A percentile compares a stretch with the other conserved stretches of the same genome.
Conservation (phyloP, 2,797 vertebrate species). For the Acipenser transmontanus region DNA sequence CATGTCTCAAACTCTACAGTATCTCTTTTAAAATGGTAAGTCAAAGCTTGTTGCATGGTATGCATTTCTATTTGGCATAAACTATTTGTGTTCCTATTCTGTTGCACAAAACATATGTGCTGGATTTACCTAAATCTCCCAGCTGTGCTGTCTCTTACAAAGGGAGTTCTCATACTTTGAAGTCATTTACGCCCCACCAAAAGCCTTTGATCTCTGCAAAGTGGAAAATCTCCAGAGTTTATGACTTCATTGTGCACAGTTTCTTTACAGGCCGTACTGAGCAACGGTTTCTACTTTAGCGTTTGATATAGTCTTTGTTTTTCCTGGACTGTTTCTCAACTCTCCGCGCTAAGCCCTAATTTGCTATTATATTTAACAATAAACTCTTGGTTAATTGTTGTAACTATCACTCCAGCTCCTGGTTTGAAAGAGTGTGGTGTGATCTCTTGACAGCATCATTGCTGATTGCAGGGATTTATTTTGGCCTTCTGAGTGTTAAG, state of each 20-base stretch:
- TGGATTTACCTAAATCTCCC: slow-evolving; percentile 30
- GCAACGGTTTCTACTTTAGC: slow-evolving; percentile 1
- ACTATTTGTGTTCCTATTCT: background rate
- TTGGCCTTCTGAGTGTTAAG: slow-evolving; percentile 7
- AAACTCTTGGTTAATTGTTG: slow-evolving; percentile 5
- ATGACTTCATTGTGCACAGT: slow-evolving; percentile 20
- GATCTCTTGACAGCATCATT: background rate
- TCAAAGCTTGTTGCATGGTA: background rate
- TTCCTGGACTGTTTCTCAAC: slow-evolving; percentile 11
- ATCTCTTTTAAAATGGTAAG: background rate
- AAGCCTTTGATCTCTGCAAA: slow-evolving; percentile 41
- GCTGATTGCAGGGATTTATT: slow-evolving; percentile 3
- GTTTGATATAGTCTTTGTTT: slow-evolving; percentile 15
- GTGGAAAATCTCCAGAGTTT: slow-evolving; percentile 42
- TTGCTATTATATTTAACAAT: slow-evolving; percentile 12
- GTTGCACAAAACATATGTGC: slow-evolving; percentile 19
- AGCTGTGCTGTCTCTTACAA: slow-evolving; percentile 50
- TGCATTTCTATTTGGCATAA: background rate
- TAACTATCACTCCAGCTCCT: background rate
- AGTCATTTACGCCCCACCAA: slow-evolving; percentile 45
- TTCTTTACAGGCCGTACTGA: slow-evolving; percentile 14
- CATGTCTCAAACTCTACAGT: no score
- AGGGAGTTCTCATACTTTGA: slow-evolving; percentile 40
- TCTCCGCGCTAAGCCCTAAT: slow-evolving; percentile 9
- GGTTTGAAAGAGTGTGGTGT: slow-evolving; percentile 2